These are phyloP conservation scores for Polyommatus iphigenia DNA, from an alignment of 2,888 invertebrate species.

Conservation along the genomic window DNA sequence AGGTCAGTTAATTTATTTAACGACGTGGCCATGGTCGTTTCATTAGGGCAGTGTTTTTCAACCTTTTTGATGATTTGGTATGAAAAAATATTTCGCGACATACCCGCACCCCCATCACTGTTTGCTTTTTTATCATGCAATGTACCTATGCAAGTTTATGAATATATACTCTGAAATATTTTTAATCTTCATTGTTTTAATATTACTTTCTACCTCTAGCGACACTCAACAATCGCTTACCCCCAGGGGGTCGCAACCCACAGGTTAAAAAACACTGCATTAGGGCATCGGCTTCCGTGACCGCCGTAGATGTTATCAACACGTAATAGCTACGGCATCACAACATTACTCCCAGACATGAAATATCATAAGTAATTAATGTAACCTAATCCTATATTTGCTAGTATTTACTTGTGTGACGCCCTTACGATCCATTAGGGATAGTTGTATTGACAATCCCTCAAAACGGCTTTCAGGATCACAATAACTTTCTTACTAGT, in stretches of 20 bases:
- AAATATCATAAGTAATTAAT: conserved; percentile 16
- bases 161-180: too few species aligned
- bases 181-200: too few species aligned
- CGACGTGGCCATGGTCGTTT: not conserved
- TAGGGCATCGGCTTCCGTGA: conserved; percentile 23
- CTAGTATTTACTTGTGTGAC: not conserved
- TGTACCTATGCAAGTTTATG: too few species aligned
- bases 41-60: not conserved
- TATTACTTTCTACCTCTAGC: too few species aligned
- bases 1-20: conserved; percentile 15
- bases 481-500: not conserved
- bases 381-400: not conserved
- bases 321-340: conserved; percentile 11
- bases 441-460: not conserved
- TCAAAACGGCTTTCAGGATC: not conserved
- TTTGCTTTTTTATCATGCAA: too few species aligned
- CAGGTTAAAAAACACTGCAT: not conserved
- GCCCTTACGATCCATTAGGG: not conserved
- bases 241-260: too few species aligned
- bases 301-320: conserved; percentile 15
- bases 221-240: too few species aligned
- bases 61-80: too few species aligned
- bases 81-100: too few species aligned
- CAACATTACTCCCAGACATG: conserved; percentile 24
- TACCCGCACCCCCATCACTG: too few species aligned